Evolutionary conservation across 2,888 invertebrate genomes (phyloP), one percentile per base, ranked within the genome.

Genomic region (Erebia ligea): DNA sequence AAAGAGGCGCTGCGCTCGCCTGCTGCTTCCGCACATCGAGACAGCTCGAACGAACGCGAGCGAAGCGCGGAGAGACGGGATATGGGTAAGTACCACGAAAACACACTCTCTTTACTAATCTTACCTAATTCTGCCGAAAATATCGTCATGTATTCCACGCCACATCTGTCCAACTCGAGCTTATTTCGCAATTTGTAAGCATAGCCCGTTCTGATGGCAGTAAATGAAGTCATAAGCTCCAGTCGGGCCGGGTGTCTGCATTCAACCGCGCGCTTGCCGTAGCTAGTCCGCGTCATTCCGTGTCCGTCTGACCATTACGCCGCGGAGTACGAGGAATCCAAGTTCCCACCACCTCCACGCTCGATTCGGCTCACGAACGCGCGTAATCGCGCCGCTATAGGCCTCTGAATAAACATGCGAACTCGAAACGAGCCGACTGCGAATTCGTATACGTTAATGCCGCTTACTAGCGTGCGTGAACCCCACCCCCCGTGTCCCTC

Each of bases 1-100:
- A 94, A 93, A 76, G 95, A 95, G 82, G 90, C 92, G 59, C 87
- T 94, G 59, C 94, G 95, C 76, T 91, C 93, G 19, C 93, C 92
- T 74, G 85, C 84, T 2, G 85, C 86, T 64, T 86, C 86, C 54
- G 73, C 83, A 45, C 84, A 79, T 57, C 83, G 89, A 25, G 88
- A 87, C 75, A 87, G 78, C 77, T 89, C 92, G 56, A 83, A 82
- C 17, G 91, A 92, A 73, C 84, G 90, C 48, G 91, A 91, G 69
- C 84, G 89, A 62, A 89, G 88, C 79, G 81, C 86, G 25, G 90
- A 92, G 75, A 83, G 92, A 65, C 74, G 92, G 78, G 90, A 93
- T 74, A 84, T 86, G 85, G 92, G 93, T 90, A 85, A 80, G 90
- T 91, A 76, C 73, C 57, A 76, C 74, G 57, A 54, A 69, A 74